Evolutionary conservation across 2,888 invertebrate species (phyloP).

Genomic region (Pemphredon lugubris): DNA sequence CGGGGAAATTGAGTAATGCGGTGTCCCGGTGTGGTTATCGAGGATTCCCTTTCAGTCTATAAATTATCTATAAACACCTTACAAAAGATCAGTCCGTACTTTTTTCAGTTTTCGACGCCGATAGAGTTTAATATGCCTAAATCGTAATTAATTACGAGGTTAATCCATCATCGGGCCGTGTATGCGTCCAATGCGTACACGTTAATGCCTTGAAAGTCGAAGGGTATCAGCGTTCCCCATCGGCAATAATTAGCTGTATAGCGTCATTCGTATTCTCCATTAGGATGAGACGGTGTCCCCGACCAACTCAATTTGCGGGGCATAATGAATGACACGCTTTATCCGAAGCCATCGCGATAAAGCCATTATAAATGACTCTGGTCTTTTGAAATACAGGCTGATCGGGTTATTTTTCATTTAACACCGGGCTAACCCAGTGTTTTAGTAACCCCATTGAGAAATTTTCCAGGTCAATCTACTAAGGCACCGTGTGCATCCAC

Average conservation of each 20-base stretch:
- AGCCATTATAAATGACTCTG: slow-evolving; percentile 52
- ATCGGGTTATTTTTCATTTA: slow-evolving; percentile 61
- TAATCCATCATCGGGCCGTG: slow-evolving; percentile 41
- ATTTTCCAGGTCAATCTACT: slow-evolving; percentile 61
- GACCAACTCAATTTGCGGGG: slow-evolving; percentile 53
- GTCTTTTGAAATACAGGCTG: slow-evolving; percentile 24
- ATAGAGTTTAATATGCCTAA: slow-evolving; percentile 8
- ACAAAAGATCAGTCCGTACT: too few relatives aligned
- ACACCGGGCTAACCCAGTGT: slow-evolving; percentile 27
- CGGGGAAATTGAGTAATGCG: too few relatives aligned
- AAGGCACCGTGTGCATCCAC: slow-evolving; percentile 58
- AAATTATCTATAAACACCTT: too few relatives aligned
- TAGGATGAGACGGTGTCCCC: slow-evolving; percentile 46
- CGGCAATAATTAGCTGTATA: slow-evolving; percentile 56
- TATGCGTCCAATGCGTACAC: slow-evolving; percentile 34
- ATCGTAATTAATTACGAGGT: slow-evolving; percentile 45
- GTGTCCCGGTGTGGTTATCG: too few relatives aligned
- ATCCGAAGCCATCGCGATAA: slow-evolving; percentile 54
- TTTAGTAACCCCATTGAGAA: slow-evolving; percentile 49
- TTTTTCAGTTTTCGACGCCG: neutral
- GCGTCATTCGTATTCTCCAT: slow-evolving; percentile 61
- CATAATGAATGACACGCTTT: slow-evolving; percentile 60
- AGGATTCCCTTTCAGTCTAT: too few relatives aligned
- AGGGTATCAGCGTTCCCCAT: slow-evolving; percentile 49
- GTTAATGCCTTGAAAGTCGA: slow-evolving; percentile 40